phyloP scores from a whole-genome alignment of 2,888 invertebrate genomes.

The Nymphalis c-album region DNA sequence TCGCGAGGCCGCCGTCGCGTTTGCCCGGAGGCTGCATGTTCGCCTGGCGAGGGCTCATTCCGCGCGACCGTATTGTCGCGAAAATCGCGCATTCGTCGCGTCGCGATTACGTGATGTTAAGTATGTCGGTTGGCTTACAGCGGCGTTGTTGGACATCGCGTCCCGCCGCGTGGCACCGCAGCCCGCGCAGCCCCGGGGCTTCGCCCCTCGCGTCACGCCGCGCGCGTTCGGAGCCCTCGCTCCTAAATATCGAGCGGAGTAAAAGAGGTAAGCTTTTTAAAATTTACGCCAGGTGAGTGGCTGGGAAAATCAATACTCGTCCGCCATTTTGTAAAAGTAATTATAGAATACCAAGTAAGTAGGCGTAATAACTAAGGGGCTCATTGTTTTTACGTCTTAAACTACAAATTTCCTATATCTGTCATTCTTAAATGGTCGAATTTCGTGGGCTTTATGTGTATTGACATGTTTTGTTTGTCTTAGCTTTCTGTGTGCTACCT shows the following conservation, averaged over 20 bases:
- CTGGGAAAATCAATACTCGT: conserved; percentile 58
- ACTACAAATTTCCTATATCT: neutral
- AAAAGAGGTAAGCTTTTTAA: conserved; percentile 69
- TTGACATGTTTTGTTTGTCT: neutral
- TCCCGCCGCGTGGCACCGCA: conserved; percentile 69
- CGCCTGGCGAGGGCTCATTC: conserved; percentile 68
- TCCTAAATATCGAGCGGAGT: conserved; percentile 63
- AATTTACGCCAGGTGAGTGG: conserved; percentile 57
- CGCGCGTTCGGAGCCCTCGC: conserved; percentile 80
- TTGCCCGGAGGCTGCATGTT: conserved; percentile 73
- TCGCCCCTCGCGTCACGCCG: conserved; percentile 62
- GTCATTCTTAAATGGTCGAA: neutral
- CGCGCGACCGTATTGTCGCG: conserved; percentile 59
- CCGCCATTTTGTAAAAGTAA: conserved; percentile 72
- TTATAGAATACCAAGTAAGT: conserved; percentile 43
- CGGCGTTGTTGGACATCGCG: conserved; percentile 73
- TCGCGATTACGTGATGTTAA: conserved; percentile 66
- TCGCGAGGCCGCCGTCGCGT: conserved; percentile 72
- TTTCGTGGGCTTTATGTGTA: neutral
- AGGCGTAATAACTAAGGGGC: conserved; percentile 16
- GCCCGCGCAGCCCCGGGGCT: conserved; percentile 50
- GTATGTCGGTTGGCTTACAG: conserved; percentile 76
- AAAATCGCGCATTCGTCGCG: conserved; percentile 58
- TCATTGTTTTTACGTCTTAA: conserved; percentile 2
- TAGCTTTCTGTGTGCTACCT: too few species aligned